These are phyloP conservation scores for Benitochromis conjunctus DNA, from an alignment of 2,113 vertebrate species.

Conservation along the genomic window DNA sequence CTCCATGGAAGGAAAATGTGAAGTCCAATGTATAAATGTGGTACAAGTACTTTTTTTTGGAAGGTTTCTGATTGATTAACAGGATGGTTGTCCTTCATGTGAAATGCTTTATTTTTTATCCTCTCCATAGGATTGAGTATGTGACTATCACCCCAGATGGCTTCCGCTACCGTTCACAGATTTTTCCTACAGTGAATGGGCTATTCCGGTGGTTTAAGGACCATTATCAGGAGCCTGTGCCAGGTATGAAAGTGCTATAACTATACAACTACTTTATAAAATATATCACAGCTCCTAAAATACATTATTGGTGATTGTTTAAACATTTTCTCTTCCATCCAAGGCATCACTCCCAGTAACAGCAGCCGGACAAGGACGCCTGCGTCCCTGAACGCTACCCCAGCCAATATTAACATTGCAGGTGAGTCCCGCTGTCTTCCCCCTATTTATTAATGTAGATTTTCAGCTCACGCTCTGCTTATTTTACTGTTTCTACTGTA, in stretches of 20 bases:
- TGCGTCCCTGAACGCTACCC: slow-evolving; percentile 92
- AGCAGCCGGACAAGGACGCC: slow-evolving; percentile 95
- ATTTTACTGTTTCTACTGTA: not conserved
- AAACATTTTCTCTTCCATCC: not conserved
- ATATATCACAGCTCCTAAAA: not conserved
- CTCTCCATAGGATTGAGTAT: slow-evolving; percentile 84
- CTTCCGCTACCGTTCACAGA: slow-evolving; percentile 94
- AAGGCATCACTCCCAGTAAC: slow-evolving; percentile 93
- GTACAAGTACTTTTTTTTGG: not conserved
- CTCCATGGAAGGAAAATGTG: not conserved
- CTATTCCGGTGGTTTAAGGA: slow-evolving; percentile 99
- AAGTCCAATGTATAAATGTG: not conserved
- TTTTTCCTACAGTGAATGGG: slow-evolving; percentile 92
- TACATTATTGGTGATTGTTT: not conserved
- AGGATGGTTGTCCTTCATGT: not conserved
- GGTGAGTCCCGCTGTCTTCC: slow-evolving; percentile 66
- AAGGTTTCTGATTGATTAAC: not conserved
- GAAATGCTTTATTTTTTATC: not conserved
- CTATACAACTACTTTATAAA: not conserved
- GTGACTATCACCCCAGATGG: slow-evolving; percentile 96
- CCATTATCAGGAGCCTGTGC: slow-evolving; percentile 97
- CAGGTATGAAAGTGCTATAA: slow-evolving; percentile 71
- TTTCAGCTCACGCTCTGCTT: not conserved
- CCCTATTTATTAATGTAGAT: not conserved
- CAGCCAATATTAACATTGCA: slow-evolving; percentile 96